Evolutionary conservation across 2,888 invertebrate genomes (phyloP), one percentile per base, ranked within the genome.

Genomic region (Acholoe squamosa): DNA sequence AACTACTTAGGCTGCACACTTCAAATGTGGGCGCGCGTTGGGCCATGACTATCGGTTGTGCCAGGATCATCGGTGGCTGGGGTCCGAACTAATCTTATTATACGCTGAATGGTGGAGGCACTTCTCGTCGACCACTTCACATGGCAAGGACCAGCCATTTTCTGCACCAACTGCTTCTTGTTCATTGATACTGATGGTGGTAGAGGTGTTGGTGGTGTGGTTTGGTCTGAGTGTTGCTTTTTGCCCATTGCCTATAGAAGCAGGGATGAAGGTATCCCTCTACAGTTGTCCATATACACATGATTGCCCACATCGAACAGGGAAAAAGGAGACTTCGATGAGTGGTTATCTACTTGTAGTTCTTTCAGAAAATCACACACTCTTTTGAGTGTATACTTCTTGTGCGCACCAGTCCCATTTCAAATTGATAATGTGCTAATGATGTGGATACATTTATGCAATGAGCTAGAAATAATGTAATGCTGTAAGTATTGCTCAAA

Each of bases 1-100:
- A 71, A 71, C 71, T 71, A 28, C 71, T 71, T 71, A 71, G 71
- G 71, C 71, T 71, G 28, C 71, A 71, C 71, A 28, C 71, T 71
- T 71, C 71, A 71, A 71, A 71, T 28, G 31, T 22, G 28, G 71
- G 71, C 71, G 71, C n/a, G 71, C 71, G 71, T 71, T 28, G 71
- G 28, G 71, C n/a, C 71, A 71, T 71, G 71, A 71, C 71, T 71
- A 71, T 71, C 71, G 31, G 71, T 71, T 71, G 71, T 71, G 25
- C 14, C 25, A 22, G 71, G 71, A 71, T 71, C 71, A 71, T 71
- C 71, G 14, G 14, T 25, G 28, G 31, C 14, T 16, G 19, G 43
- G 71, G 28, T 71, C 28, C 28, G 71, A 71, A 71, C 71, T 71
- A 71, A 71, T 71, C 71, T 71, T 71, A 25, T 71, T 71, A n/a